Conservation (phyloP, 2,113 vertebrate genomes). For the Seriola quinqueradiata region DNA sequence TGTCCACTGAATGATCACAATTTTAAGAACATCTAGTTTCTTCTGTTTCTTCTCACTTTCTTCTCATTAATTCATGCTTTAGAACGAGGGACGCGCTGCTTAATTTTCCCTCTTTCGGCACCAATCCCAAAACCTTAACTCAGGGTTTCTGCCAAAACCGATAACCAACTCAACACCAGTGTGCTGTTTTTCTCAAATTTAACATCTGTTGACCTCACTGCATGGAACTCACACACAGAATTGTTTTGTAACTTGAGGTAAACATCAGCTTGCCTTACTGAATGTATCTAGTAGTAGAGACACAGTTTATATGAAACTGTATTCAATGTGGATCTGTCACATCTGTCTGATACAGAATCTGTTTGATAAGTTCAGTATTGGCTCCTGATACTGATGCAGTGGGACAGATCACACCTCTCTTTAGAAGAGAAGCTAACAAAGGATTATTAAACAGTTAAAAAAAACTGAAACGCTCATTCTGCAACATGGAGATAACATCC, state of each 20-base stretch:
- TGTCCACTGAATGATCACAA: not conserved
- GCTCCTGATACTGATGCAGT: not conserved
- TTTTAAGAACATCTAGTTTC: constrained; percentile 12
- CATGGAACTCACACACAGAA: too few species aligned
- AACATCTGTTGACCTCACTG: not conserved
- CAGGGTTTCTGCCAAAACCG: not conserved
- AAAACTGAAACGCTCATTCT: not conserved
- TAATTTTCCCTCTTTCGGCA: not conserved
- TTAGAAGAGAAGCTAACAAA: not conserved
- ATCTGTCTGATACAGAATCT: not conserved
- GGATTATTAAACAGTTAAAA: not conserved
- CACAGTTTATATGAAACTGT: not conserved
- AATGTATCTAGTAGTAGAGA: too few species aligned
- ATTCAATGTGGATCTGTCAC: not conserved
- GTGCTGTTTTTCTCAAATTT: not conserved
- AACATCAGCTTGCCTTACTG: too few species aligned
- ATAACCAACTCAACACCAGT: not conserved
- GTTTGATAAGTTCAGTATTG: not conserved
- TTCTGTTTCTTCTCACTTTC: not conserved
- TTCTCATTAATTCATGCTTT: not conserved
- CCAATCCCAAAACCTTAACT: not conserved
- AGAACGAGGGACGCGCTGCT: not conserved
- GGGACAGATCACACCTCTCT: too few species aligned
- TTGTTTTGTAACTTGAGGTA: not conserved
- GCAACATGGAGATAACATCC: not conserved